Percentiles rank a stretch among this genome's conserved stretches.
phyloP scores from a whole-genome alignment of 2,888 invertebrate genomes.

The Parnassius glacialis region DNA sequence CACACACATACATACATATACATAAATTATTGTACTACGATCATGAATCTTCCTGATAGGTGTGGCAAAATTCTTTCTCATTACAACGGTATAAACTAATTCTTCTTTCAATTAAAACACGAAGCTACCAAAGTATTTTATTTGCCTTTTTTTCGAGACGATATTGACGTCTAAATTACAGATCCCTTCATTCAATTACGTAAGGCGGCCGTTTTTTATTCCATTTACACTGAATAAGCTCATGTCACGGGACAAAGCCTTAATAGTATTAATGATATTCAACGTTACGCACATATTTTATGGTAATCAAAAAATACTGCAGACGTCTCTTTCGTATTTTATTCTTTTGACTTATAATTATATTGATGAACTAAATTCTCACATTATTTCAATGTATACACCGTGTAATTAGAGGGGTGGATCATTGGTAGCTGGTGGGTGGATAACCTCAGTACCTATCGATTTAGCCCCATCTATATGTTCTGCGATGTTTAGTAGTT shows the following conservation, averaged over 20 bases:
- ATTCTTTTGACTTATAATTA: too few relatives aligned
- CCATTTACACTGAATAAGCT: slow-evolving; percentile 21
- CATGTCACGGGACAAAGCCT: slow-evolving; percentile 7
- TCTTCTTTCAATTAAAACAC: not conserved
- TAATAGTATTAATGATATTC: slow-evolving; percentile 23
- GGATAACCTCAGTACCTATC: too few relatives aligned
- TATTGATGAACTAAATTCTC: too few relatives aligned
- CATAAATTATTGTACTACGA: too few relatives aligned
- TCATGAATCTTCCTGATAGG: too few relatives aligned
- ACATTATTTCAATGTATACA: not conserved
- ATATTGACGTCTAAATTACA: slow-evolving; percentile 14
- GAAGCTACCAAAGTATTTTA: not conserved
- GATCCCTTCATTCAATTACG: slow-evolving; percentile 24
- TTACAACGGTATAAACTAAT: too few relatives aligned
- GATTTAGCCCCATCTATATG: too few relatives aligned
- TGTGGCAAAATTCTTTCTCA: too few relatives aligned
- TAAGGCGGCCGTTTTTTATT: slow-evolving; percentile 16
- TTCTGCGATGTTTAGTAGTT: too few relatives aligned
- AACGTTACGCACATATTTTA: slow-evolving; percentile 10
- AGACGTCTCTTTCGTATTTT: not conserved
- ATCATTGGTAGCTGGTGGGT: too few relatives aligned
- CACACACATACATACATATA: too few relatives aligned
- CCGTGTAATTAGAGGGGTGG: too few relatives aligned
- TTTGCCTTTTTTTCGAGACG: slow-evolving; percentile 3
- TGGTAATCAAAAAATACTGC: slow-evolving; percentile 3